phyloP scores from a whole-genome alignment of 1,140 invertebrate species.

The Popillia japonica region DNA sequence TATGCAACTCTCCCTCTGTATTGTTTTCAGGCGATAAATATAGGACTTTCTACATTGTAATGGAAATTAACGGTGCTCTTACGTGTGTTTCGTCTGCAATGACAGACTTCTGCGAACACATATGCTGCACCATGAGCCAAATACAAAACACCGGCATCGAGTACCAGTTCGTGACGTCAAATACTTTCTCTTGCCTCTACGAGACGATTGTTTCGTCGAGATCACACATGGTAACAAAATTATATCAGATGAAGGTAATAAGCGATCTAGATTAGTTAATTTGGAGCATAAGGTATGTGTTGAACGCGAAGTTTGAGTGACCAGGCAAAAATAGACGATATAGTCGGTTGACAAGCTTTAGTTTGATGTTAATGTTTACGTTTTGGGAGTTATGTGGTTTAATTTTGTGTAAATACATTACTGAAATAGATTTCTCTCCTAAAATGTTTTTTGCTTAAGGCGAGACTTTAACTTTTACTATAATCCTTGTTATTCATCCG shows the following conservation, averaged over 20 bases:
- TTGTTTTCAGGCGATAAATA: slow-evolving; percentile 9
- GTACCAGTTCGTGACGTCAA: slow-evolving; percentile 20
- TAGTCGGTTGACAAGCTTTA: no score
- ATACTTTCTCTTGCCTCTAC: slow-evolving; percentile 12
- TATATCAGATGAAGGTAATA: slow-evolving; percentile 16
- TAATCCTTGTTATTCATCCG: no score
- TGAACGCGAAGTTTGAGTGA: background rate
- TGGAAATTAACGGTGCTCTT: slow-evolving; percentile 12
- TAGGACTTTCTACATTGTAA: slow-evolving; percentile 26
- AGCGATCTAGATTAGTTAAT: background rate
- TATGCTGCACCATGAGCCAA: background rate
- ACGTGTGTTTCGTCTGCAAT: slow-evolving; percentile 18
- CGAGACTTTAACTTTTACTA: no score
- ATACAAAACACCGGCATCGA: background rate
- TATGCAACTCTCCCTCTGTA: background rate
- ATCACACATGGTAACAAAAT: slow-evolving; percentile 2
- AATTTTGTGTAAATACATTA: no score
- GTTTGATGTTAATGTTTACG: no score
- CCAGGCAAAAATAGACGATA: no score
- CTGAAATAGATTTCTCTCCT: no score
- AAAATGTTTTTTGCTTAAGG: no score
- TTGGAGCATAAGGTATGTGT: background rate
- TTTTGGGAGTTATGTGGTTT: no score
- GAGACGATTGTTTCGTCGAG: background rate
- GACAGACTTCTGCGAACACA: background rate